Percentiles rank a stretch among this genome's conserved stretches.
These are phyloP conservation scores for Drosophila lacteicornis DNA, from an alignment of 1,140 invertebrate species.

Conservation along the genomic window DNA sequence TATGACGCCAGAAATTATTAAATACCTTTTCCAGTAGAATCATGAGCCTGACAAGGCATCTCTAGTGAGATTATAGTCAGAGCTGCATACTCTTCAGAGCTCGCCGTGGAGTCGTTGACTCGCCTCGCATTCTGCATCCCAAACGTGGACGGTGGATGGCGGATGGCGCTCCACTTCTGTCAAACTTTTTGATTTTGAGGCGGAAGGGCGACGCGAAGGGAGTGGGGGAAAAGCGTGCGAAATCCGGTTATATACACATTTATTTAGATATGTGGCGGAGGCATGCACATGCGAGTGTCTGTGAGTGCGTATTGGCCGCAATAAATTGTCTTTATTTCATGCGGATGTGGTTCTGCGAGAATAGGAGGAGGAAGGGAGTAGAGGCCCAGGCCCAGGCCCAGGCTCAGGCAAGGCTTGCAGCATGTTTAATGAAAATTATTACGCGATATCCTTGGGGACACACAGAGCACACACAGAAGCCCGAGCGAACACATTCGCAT, in stretches of 20 bases:
- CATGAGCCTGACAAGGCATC: background rate
- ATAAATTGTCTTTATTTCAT: constrained; percentile 77
- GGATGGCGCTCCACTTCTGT: constrained; percentile 72
- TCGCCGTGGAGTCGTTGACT: constrained; percentile 29
- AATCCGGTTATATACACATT: constrained; percentile 45
- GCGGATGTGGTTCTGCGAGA: constrained; percentile 52
- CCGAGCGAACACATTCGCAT: constrained; percentile 12
- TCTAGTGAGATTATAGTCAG: constrained; percentile 3
- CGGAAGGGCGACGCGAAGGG: constrained; percentile 26
- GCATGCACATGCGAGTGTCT: constrained; percentile 14
- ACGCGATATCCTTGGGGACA: constrained; percentile 74
- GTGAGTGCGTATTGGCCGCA: constrained; percentile 68
- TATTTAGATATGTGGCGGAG: constrained; percentile 32
- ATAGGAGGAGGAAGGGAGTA: background rate
- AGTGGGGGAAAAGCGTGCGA: constrained; percentile 54
- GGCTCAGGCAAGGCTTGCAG: constrained; percentile 51
- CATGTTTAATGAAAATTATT: constrained; percentile 79
- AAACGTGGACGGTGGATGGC: constrained; percentile 40
- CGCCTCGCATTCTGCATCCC: constrained; percentile 23
- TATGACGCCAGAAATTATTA: background rate
- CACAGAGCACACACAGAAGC: constrained; percentile 10
- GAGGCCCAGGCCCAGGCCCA: constrained; percentile 22
- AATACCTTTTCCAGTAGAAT: background rate
- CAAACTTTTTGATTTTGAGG: constrained; percentile 74
- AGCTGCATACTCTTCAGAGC: constrained; percentile 46